These are phyloP conservation scores for Sylvietta virens DNA, from an alignment of 2,113 vertebrate species.

Conservation along the genomic window DNA sequence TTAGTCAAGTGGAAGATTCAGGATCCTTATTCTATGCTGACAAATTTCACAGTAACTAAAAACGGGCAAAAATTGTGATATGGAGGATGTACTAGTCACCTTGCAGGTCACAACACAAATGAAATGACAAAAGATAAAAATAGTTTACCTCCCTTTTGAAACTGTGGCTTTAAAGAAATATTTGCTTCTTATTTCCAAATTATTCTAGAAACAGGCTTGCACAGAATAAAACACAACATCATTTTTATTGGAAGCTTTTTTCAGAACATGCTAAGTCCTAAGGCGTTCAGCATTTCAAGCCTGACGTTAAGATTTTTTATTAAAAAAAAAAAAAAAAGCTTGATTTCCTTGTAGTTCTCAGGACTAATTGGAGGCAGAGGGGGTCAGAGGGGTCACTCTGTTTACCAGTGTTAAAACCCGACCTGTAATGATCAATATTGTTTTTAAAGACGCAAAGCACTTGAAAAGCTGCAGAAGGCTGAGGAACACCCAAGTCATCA, in stretches of 20 bases:
- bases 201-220: background rate
- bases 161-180: background rate
- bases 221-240: background rate
- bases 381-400: background rate
- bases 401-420: background rate
- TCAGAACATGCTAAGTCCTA: background rate
- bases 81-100: background rate
- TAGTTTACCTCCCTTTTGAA: background rate
- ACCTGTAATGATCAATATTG: background rate
- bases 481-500: background rate
- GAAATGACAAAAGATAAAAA: background rate
- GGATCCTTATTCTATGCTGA: background rate
- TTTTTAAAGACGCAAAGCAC: background rate
- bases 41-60: background rate
- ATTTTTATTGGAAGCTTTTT: background rate
- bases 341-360: background rate
- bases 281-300: background rate
- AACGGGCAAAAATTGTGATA: background rate
- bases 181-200: background rate
- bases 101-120: background rate
- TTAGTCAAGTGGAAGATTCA: background rate
- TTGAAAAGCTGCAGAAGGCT: background rate
- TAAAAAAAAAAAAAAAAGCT: background rate
- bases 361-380: background rate
- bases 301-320: background rate